These are phyloP conservation scores for Netelia fuscicornis DNA, from an alignment of 2,888 invertebrate genomes.

Conservation along the genomic window DNA sequence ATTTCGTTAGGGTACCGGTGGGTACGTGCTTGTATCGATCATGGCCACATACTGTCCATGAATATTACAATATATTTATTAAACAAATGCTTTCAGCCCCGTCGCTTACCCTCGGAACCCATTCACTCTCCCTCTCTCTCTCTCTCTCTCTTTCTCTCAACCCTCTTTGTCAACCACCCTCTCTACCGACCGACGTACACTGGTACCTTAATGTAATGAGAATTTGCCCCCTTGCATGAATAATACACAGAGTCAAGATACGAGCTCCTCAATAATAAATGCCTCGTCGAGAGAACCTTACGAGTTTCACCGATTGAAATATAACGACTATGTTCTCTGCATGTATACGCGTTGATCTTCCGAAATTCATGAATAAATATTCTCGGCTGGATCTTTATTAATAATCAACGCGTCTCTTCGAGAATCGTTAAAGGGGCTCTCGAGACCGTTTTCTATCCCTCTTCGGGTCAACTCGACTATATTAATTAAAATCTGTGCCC, in stretches of 20 bases:
- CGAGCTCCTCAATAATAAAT: constrained; percentile 55
- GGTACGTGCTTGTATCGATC: constrained; percentile 13
- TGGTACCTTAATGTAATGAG: constrained; percentile 54
- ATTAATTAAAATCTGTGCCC: background rate
- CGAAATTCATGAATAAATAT: constrained; percentile 36
- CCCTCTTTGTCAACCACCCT: constrained; percentile 13
- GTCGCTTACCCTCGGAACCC: background rate
- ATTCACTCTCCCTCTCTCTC: background rate
- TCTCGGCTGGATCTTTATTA: constrained; percentile 12
- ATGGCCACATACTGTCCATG: constrained; percentile 9
- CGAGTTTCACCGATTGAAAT: constrained; percentile 21
- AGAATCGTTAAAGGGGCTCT: background rate
- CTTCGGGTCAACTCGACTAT: background rate
- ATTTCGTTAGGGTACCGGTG: background rate
- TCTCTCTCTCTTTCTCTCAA: background rate
- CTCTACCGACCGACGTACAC: background rate
- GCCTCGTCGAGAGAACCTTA: constrained; percentile 33
- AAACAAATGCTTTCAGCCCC: constrained; percentile 53
- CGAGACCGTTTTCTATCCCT: background rate
- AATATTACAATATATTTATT: constrained; percentile 54
- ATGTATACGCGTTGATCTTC: background rate
- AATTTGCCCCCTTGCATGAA: constrained; percentile 37
- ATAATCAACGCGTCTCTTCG: constrained; percentile 9
- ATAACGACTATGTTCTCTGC: background rate
- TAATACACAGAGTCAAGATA: constrained; percentile 53